Base-by-base conservation (phyloP, 2,888 invertebrate species). In the Saturnia pavonia region DNA sequence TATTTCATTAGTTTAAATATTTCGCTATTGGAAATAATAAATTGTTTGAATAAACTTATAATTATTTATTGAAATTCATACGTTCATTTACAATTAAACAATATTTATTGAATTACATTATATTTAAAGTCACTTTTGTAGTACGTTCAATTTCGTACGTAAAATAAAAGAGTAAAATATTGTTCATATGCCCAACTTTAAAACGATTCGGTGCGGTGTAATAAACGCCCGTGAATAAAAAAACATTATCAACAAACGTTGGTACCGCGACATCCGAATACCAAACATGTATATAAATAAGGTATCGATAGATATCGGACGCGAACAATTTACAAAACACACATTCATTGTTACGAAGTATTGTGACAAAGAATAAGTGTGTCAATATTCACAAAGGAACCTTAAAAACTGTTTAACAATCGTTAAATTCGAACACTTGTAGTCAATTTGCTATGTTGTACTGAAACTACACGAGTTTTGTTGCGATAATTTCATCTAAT, bases 281-380 rank as follows among this genome's bases (percentile, higher is more conserved):
- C 77, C 78, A 78, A 80, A 78, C 78, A 76, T 78, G 78, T 78
- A 77, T 69, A 68, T 77, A 79, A 77, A 78, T 78, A 78, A 78
- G 68, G 76, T 76, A 75, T 80, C 74, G 72, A 73, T 75, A 76
- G 77, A 77, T 76, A 80, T 74, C 71, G 73, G 72, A 76, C 80
- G 77, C 76, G 74, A 72, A 76, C 71, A 76, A 76, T 83, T 85
- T 84, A 81, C 82, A 81, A 84, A 84, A 85, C 80, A 84, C 69
- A 65, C 74, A 72, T 76, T 79, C 81, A 82, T 84, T 85, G 85
- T 85, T 80, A 76, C 70, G 70, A 72, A 69, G 45, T 75, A 71
- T 75, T 75, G 77, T 78, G 76, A 81, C 82, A 81, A 77, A 77
- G 78, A 77, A 40, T 69, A 67, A 42, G 60, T 71, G 73, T 77